These are phyloP conservation scores for Anneissia japonica DNA, from an alignment of 35 echinoderm and acorn worm genomes.

Conservation along the genomic window DNA sequence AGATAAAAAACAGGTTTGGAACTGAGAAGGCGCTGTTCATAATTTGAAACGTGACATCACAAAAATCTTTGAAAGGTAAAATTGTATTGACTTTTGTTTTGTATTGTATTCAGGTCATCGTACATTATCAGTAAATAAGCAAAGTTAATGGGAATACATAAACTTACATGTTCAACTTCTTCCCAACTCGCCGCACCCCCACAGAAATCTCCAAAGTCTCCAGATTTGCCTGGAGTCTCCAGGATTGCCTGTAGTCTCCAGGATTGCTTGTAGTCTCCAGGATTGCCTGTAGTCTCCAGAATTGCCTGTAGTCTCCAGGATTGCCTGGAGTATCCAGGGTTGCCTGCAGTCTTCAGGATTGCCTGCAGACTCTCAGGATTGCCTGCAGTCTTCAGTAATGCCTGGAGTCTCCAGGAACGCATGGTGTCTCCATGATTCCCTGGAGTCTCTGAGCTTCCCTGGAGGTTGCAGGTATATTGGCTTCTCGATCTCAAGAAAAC, in stretches of 20 bases:
- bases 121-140: neutral
- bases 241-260: neutral
- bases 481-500: too few relatives aligned
- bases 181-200: neutral
- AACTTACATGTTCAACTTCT: neutral
- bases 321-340: too few relatives aligned
- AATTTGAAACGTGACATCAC: neutral
- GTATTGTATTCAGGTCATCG: neutral
- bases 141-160: neutral
- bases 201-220: neutral
- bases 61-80: neutral
- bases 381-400: too few relatives aligned
- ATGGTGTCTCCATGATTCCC: too few relatives aligned
- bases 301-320: neutral
- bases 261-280: neutral
- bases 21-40: neutral
- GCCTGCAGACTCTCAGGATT: too few relatives aligned
- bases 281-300: neutral
- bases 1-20: neutral
- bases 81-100: too few relatives aligned
- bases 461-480: too few relatives aligned
- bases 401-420: too few relatives aligned
- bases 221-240: neutral
- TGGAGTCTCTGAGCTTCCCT: too few relatives aligned
- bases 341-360: too few relatives aligned